Evolutionary conservation across 2,797 vertebrate species (phyloP).

Genomic region (Anableps anableps): DNA sequence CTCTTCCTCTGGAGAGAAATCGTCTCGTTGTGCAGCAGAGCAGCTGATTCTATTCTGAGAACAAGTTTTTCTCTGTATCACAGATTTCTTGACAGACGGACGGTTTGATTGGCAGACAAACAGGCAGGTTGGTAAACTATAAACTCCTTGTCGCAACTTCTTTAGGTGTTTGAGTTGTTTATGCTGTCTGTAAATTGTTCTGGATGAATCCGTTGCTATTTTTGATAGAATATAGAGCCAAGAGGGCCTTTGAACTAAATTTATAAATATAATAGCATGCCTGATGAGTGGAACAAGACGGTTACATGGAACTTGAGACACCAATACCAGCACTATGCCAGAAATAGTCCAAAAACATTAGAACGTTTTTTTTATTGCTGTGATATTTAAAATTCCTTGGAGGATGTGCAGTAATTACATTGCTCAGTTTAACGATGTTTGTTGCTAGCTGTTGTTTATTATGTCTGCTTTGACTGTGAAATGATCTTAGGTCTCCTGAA

Average conservation of each 20-base stretch:
- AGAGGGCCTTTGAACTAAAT: neutral
- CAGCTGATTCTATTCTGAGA: constrained; percentile 66
- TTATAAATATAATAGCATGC: neutral
- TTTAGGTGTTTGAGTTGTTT: neutral
- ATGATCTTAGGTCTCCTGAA: too few species aligned
- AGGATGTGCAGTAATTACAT: neutral
- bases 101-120: constrained; percentile 54
- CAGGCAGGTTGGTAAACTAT: constrained; percentile 36
- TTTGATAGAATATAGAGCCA: neutral
- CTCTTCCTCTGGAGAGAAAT: constrained; percentile 40
- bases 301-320: neutral
- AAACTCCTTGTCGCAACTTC: constrained; percentile 19
- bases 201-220: constrained; percentile 8
- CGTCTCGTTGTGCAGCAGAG: constrained; percentile 27
- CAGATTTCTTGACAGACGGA: constrained; percentile 38
- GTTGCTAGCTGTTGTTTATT: neutral
- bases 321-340: neutral
- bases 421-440: neutral
- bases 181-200: constrained; percentile 8
- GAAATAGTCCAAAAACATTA: neutral
- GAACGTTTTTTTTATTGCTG: neutral
- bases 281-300: neutral
- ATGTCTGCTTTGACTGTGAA: neutral
- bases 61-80: constrained; percentile 43
- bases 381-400: neutral